Conservation (phyloP, 2,113 vertebrate species). For the Noctilio leporinus region DNA sequence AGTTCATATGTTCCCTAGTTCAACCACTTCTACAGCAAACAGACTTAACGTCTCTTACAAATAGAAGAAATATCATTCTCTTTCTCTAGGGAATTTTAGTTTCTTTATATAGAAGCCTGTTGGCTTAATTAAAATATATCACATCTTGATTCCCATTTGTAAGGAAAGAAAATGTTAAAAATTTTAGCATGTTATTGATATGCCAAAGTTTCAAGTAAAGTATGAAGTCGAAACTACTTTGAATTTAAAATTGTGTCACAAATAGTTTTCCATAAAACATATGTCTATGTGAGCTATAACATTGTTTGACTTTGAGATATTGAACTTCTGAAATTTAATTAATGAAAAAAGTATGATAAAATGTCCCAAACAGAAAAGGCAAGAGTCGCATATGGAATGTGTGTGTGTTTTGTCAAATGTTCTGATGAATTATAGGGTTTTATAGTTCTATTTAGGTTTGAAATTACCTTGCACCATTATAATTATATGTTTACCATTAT, state of each 20-base stretch:
- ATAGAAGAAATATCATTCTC: background rate
- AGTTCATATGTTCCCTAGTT: background rate
- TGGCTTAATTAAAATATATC: background rate
- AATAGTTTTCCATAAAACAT: background rate
- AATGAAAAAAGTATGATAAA: background rate
- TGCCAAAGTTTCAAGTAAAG: background rate
- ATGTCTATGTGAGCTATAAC: background rate
- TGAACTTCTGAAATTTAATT: background rate
- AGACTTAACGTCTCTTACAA: background rate
- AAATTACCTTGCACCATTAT: background rate
- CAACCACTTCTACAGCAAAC: background rate
- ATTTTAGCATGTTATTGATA: background rate
- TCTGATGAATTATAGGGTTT: background rate
- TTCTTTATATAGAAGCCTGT: background rate
- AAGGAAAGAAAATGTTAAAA: background rate
- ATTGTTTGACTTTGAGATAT: background rate
- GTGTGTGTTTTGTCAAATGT: too few relatives aligned
- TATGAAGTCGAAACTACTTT: background rate
- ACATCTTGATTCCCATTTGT: background rate
- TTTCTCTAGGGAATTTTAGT: background rate
- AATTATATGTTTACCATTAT: background rate
- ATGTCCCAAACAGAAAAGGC: background rate
- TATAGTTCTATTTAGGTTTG: background rate
- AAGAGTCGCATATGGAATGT: too few relatives aligned
- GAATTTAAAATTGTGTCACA: background rate